Base-by-base conservation (phyloP, 2,113 vertebrate genomes). In the Chloropsis hardwickii region DNA sequence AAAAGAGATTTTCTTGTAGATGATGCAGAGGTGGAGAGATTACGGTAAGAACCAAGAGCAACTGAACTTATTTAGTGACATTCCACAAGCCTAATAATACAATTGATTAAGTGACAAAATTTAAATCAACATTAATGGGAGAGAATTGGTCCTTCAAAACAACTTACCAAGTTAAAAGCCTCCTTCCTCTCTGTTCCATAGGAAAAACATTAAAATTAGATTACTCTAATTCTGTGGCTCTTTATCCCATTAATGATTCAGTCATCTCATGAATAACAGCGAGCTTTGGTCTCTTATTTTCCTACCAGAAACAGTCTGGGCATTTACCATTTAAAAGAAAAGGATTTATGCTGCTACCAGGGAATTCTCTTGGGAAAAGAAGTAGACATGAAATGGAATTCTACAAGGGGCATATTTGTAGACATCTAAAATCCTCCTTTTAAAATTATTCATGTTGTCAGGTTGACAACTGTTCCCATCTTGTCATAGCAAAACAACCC, bases 1-100 rank as follows among this genome's bases (percentile, higher is more conserved):
- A 99, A 99, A 97, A 98, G 99, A 95, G 99, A 99, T 93, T 99
- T 99, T 96, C 98, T 99, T 93, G 99, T 99, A 35, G 99, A 99
- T 3, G 99, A 99, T 7, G 99, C 99, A 1, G 99, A 99, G 90
- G 99, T 99, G 69, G 99, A 99, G 91, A 98, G 99, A 98, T 97
- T 99, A 98, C 98, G 99, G 99, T 99, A 97, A 95, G 93, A 71
- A 37, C 21, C 40, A 66, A 62, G 66, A 77, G 48, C 53, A 84
- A 3, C 35, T 88, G 44, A 71, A 74, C 5, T 84, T 54, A 14
- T 1, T 5, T 33, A 1, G 12, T 27, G 74, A 70, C 33, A 67
- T 66, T 77, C 65, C 33, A 70, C 16, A 54, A 33, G 45, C 29
- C 24, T 70, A 50, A 27, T 37, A 15, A 15, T 66, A 20, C 13